Evolutionary conservation across 2,797 vertebrate species (phyloP).

Genomic region (Strix occidentalis): DNA sequence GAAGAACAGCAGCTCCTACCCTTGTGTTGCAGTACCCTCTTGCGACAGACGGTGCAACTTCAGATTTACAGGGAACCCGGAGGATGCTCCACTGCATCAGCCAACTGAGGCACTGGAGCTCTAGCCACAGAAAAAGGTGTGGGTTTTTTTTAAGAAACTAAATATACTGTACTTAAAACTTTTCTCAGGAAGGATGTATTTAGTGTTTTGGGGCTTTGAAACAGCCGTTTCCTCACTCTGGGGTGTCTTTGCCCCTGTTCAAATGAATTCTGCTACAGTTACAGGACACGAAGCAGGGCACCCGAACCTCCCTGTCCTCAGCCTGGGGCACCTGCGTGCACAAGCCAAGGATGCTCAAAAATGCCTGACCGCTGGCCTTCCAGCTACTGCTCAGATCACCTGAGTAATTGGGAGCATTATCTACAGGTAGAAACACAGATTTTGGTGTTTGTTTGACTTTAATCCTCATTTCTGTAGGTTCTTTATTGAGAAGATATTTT

Average conservation of each 20-base stretch:
- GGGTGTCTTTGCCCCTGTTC: neutral
- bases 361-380: rapidly evolving
- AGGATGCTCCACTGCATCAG: neutral
- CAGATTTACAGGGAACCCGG: neutral
- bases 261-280: rapidly evolving
- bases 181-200: rapidly evolving
- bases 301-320: neutral
- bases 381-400: neutral
- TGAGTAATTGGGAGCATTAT: rapidly evolving
- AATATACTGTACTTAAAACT: neutral
- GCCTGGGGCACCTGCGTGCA: rapidly evolving
- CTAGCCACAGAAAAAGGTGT: rapidly evolving
- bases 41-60: neutral
- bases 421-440: neutral
- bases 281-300: rapidly evolving
- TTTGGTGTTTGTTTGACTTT: neutral
- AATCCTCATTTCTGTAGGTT: neutral
- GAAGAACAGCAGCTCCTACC: neutral
- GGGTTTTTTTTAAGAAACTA: too few relatives aligned
- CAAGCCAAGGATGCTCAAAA: neutral
- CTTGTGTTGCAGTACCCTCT: slow-evolving; percentile 43
- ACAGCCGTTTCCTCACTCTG: neutral
- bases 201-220: neutral
- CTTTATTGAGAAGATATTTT: rapidly evolving
- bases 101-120: neutral